A percentile compares a stretch with the other conserved stretches of the same genome.
These are phyloP conservation scores for Phyllostomus hastatus DNA, from an alignment of 2,113 vertebrate genomes.

Conservation along the genomic window DNA sequence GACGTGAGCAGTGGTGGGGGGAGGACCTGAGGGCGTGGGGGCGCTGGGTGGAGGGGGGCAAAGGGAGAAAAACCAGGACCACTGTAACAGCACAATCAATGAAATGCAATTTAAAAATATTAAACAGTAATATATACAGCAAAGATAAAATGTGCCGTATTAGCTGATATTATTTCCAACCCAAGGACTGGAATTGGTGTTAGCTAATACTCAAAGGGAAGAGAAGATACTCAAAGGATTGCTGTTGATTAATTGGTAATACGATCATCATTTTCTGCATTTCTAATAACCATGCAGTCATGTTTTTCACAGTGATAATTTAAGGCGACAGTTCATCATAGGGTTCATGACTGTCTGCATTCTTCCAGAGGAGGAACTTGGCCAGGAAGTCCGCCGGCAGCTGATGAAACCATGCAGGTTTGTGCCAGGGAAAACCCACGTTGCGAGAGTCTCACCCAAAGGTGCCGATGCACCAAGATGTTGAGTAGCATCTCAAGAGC, in stretches of 20 bases:
- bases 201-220: neutral
- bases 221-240: neutral
- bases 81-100: no score
- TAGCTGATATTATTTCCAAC: neutral
- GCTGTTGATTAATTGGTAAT: no score
- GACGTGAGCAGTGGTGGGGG: no score
- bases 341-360: neutral
- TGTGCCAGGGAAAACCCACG: rapidly evolving
- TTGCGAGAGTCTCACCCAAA: neutral
- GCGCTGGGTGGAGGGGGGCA: no score
- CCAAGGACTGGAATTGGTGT: no score
- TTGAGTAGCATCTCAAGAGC: neutral
- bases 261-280: neutral
- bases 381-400: neutral
- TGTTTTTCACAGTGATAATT: neutral
- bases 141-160: neutral
- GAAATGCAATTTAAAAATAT: no score
- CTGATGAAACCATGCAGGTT: neutral
- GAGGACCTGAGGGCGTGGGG: no score
- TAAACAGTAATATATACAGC: neutral
- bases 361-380: neutral
- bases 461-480: neutral
- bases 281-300: no score
- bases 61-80: no score
- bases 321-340: rapidly evolving